Base-by-base conservation (phyloP, 2,888 invertebrate genomes). In the Metopia argyrocephala region DNA sequence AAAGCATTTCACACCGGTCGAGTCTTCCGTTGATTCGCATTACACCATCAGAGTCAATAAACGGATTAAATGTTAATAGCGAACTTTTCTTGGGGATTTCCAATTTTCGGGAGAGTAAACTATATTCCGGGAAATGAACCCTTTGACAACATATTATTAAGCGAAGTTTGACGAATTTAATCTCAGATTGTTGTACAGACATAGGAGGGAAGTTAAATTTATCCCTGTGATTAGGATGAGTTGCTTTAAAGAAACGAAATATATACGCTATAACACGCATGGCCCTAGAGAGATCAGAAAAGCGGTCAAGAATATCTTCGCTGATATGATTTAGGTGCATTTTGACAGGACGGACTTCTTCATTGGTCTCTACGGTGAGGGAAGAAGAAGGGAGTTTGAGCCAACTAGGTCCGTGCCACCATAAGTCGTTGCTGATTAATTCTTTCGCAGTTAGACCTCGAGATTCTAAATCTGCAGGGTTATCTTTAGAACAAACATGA, bases 171-270 rank as follows among this genome's bases (percentile, higher is more conserved):
- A 54, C 54, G 23, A 52, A n/a, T 23, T 66, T 31, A 18, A 46
- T 66, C 2, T 66, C 66, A 15, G 23, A 38, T 0, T 66, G 66
- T 9, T 31, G 21, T 1, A 66, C 1, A n/a, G 52, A 23, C 9
- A 15, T 7, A n/a, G 28, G 5, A 21, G 65, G 18, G 38, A 9
- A 31, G 21, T 59, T 12, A 5, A 28, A n/a, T 18, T 12, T 21
- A 28, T 57, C 57, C 31, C 59, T 48, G n/a, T 59, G 25, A 12
- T 31, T 2, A 12, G 59, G 23, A 15, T 54, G 66, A 23, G 38
- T n/a, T 9, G 52, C 23, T 1, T 52, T 64, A 28, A 50, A 52
- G 52, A 65, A 65, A 31, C 65, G 52, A 15, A 50, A 66, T 2
- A 66, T 25, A n/a, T 66, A 66, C 3, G 54, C 21, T 4, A 66